Evolutionary conservation across 2,888 invertebrate species (phyloP), one percentile per base, ranked within the genome.

Genomic region (Ormyrus thymus): DNA sequence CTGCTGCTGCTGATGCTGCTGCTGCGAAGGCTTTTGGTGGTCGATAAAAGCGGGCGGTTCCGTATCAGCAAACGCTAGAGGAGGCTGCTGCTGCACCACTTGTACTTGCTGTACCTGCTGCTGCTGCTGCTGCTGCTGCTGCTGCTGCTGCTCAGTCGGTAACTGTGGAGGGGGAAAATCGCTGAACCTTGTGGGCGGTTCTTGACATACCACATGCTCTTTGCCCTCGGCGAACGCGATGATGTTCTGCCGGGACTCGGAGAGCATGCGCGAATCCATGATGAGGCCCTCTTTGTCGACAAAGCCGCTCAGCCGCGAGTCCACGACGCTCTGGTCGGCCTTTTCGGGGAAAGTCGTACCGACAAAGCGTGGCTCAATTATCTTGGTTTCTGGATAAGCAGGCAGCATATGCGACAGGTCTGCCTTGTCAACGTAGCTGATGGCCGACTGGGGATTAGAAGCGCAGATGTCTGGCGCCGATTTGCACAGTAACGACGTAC

Each of bases 391-490:
- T 1, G 89, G 86, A 73, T 90, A 90, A 15, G 87, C 87, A 3
- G 89, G 90, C 55, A 89, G 84, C 84, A 89, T 87, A 81, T 89
- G 88, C 0, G 89, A 87, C 4, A 90, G 83, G 73, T 89, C 89
- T 61, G 89, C 86, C 68, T 90, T 90, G 84, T 89, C 89, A 56
- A 89, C 90, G 82, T 90, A 90, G 80, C 89, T 90, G 82, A 90
- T 90, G n/a, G 88, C 88, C 64, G 84, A 85, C 81, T 90, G 89
- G 1, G 90, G 89, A 81, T 90, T 90, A 11, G 89, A 89, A 15
- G 89, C 87, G 78, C 89, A 90, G 76, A 90, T 90, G 81, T 90
- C 90, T 5, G 90, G 90, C 1, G 90, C 89, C 50, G 89, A 86
- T 80, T 89, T 90, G 81, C 89, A 89, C 29, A 89, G 84, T 9